Evolutionary conservation across 2,888 invertebrate genomes (phyloP).

Genomic region (Limnephilus lunatus): DNA sequence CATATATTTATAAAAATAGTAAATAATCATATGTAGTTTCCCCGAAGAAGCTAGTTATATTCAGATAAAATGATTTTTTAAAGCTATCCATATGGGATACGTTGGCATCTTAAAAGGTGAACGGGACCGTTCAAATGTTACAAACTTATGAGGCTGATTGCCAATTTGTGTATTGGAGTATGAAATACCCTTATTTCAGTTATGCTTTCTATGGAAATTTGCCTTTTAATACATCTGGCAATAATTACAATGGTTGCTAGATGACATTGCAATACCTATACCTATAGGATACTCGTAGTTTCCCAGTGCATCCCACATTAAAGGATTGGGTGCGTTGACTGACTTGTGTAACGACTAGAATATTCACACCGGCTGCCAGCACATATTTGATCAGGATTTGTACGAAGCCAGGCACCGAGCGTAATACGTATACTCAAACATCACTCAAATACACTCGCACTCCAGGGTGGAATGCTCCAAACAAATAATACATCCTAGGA

Average conservation of each 20-base stretch:
- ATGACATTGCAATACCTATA: neutral
- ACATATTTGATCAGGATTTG: constrained; percentile 50
- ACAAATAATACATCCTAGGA: neutral
- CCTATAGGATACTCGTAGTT: neutral
- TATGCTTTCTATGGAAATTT: neutral
- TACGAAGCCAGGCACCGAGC: neutral
- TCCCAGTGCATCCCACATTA: neutral
- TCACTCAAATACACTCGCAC: neutral
- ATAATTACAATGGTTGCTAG: neutral
- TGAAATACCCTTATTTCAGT: neutral
- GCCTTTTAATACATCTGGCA: neutral
- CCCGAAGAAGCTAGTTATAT: no score
- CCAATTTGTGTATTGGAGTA: no score
- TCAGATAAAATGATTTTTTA: no score
- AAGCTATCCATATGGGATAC: no score
- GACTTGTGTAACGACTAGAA: constrained; percentile 17
- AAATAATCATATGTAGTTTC: no score
- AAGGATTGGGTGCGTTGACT: constrained; percentile 14
- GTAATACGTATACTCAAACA: neutral
- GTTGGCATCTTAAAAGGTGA: no score
- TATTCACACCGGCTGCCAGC: constrained; percentile 41
- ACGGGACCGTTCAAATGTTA: no score
- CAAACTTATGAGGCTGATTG: no score
- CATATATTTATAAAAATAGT: no score
- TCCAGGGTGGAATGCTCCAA: neutral